Evolutionary conservation across 2,113 vertebrate species (phyloP).

Genomic region (Caranx melampygus): DNA sequence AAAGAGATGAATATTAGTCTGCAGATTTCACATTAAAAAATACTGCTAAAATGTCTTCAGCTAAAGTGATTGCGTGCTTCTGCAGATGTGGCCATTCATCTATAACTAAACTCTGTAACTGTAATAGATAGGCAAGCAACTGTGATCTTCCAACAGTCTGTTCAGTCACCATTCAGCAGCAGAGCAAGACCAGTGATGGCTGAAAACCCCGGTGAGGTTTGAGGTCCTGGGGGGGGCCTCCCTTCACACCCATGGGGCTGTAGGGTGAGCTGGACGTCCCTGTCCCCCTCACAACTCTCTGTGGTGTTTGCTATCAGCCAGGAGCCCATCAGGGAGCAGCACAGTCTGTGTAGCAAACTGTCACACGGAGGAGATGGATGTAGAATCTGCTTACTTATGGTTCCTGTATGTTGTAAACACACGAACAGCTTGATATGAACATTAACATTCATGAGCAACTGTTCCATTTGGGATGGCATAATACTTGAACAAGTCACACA

Average conservation of each 20-base stretch:
- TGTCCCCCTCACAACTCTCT: constrained; percentile 33
- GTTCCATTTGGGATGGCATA: constrained; percentile 44
- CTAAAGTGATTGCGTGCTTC: constrained; percentile 4
- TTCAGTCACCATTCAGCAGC: constrained; percentile 25
- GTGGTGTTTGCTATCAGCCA: constrained; percentile 62
- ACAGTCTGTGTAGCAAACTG: constrained; percentile 50
- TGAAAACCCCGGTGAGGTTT: constrained; percentile 52
- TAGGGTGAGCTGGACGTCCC: constrained; percentile 40
- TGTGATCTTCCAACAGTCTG: constrained; percentile 20
- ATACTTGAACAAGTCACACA: constrained; percentile 52
- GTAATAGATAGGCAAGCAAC: constrained; percentile 14
- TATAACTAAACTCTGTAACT: constrained; percentile 16
- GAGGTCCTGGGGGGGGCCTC: constrained; percentile 45
- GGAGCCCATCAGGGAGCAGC: constrained; percentile 49
- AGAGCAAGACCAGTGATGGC: constrained; percentile 31
- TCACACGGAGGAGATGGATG: constrained; percentile 58
- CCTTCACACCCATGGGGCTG: constrained; percentile 43
- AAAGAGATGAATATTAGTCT: background rate
- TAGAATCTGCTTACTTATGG: constrained; percentile 41
- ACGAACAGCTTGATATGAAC: constrained; percentile 55
- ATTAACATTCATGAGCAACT: constrained; percentile 71
- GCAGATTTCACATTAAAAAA: constrained; percentile 15
- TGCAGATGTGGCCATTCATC: constrained; percentile 2
- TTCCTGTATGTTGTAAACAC: constrained; percentile 49
- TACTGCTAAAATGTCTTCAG: constrained; percentile 20